These are phyloP conservation scores for Silurus asotus DNA, from an alignment of 2,113 vertebrate genomes.

Conservation along the genomic window DNA sequence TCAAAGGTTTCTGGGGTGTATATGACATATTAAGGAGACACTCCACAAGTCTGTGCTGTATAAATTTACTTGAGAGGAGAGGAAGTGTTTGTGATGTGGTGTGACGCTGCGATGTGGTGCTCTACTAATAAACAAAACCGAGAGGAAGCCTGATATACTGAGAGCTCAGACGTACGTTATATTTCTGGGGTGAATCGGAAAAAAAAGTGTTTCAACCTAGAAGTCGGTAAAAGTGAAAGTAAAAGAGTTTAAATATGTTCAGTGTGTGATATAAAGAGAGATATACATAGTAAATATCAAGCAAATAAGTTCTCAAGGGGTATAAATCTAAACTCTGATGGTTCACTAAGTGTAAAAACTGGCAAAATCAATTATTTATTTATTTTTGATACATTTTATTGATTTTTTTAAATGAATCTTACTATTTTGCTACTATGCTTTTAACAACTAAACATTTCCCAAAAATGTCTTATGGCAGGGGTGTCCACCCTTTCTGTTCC, in stretches of 20 bases:
- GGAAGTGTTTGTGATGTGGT: not conserved
- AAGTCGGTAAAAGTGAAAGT: too few relatives aligned
- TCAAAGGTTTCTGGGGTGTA: not conserved
- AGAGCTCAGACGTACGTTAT: not conserved
- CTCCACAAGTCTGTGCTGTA: not conserved
- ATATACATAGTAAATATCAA: not conserved
- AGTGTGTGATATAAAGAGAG: not conserved
- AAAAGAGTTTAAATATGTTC: not conserved
- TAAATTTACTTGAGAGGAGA: not conserved
- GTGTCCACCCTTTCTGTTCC: too few relatives aligned
- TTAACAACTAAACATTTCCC: too few relatives aligned
- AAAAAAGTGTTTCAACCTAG: not conserved
- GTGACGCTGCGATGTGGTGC: not conserved
- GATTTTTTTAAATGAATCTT: too few relatives aligned
- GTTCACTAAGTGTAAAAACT: too few relatives aligned
- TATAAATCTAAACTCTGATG: too few relatives aligned
- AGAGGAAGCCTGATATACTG: not conserved
- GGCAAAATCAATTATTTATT: too few relatives aligned
- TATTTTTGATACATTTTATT: too few relatives aligned
- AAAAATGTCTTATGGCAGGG: too few relatives aligned
- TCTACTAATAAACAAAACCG: not conserved
- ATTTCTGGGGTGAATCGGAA: not conserved
- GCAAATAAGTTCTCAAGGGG: too few relatives aligned
- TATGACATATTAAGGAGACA: not conserved
- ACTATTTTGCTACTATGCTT: too few relatives aligned